A percentile compares a stretch with the other conserved stretches of the same genome.
Conservation (phyloP, 2,113 vertebrate genomes). For the Nibea coibor region DNA sequence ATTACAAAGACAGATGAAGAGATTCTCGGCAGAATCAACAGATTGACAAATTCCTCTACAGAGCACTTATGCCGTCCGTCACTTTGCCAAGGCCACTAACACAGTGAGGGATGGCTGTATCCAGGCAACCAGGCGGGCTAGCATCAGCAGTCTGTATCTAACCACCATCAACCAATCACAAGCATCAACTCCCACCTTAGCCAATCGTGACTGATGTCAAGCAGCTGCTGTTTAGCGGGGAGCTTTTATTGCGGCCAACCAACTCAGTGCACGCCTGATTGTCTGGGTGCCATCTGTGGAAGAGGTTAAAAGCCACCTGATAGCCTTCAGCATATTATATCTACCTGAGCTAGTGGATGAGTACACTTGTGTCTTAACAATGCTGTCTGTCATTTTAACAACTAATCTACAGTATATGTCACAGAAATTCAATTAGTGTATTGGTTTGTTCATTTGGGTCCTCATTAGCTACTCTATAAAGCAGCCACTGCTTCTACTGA, state of each 20-base stretch:
- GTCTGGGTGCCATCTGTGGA: conserved; percentile 15
- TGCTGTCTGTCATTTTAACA: not conserved
- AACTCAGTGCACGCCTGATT: conserved; percentile 6
- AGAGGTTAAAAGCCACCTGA: not conserved
- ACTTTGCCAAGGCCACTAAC: conserved; percentile 84
- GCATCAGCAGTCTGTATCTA: conserved; percentile 66
- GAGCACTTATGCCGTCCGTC: conserved; percentile 81
- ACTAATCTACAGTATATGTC: not conserved
- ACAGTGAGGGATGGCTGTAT: conserved; percentile 80
- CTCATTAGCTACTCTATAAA: conserved; percentile 2
- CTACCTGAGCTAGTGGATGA: not conserved
- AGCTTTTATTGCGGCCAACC: conserved; percentile 52
- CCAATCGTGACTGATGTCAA: conserved; percentile 74
- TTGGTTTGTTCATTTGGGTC: not conserved
- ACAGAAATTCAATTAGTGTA: conserved; percentile 2
- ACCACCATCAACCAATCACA: conserved; percentile 73
- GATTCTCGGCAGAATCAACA: conserved; percentile 62
- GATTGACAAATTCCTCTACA: conserved; percentile 75
- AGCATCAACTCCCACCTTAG: conserved; percentile 65
- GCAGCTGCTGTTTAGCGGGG: conserved; percentile 62
- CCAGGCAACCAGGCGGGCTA: conserved; percentile 81
- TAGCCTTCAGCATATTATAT: not conserved
- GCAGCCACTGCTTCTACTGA: not conserved
- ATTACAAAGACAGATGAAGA: conserved; percentile 53
- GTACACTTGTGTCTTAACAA: not conserved